Evolutionary conservation across 2,888 invertebrate species (phyloP).

Genomic region (Melanostoma scalare): DNA sequence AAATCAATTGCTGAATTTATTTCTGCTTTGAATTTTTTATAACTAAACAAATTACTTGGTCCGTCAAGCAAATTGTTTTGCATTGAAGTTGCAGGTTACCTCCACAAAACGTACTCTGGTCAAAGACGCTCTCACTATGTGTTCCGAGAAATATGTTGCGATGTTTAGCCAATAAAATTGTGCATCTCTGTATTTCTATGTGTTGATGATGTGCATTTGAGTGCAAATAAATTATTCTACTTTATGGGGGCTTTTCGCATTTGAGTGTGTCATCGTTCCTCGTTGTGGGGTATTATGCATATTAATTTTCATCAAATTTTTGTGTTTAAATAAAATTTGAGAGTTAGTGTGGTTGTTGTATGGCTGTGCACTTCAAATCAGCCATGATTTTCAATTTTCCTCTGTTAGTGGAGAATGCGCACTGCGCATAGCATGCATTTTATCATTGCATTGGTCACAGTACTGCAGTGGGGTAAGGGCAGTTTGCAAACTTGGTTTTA

Average conservation of each 20-base stretch:
- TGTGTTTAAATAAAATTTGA: slow-evolving; percentile 3
- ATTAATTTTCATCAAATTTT: slow-evolving; percentile 41
- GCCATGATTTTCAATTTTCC: slow-evolving; percentile 3
- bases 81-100: too few species aligned
- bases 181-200: slow-evolving; percentile 64
- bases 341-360: slow-evolving; percentile 2
- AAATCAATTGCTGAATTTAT: too few species aligned
- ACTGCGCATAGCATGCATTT: slow-evolving; percentile 23
- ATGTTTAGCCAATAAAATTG: slow-evolving; percentile 61
- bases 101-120: too few species aligned
- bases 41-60: too few species aligned
- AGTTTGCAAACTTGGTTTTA: slow-evolving; percentile 40
- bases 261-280: slow-evolving; percentile 54
- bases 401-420: background rate
- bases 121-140: background rate
- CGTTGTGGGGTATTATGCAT: slow-evolving; percentile 25
- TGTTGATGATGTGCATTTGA: slow-evolving; percentile 62
- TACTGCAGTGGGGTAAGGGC: slow-evolving; percentile 4
- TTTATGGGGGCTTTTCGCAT: slow-evolving; percentile 59
- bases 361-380: slow-evolving; percentile 4
- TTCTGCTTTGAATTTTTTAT: too few species aligned
- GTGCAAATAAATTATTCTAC: slow-evolving; percentile 62
- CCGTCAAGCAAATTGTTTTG: too few species aligned
- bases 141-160: slow-evolving; percentile 18
- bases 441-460: background rate